Evolutionary conservation across 2,797 vertebrate species (phyloP).

Genomic region (Sebastolobus altivelis): DNA sequence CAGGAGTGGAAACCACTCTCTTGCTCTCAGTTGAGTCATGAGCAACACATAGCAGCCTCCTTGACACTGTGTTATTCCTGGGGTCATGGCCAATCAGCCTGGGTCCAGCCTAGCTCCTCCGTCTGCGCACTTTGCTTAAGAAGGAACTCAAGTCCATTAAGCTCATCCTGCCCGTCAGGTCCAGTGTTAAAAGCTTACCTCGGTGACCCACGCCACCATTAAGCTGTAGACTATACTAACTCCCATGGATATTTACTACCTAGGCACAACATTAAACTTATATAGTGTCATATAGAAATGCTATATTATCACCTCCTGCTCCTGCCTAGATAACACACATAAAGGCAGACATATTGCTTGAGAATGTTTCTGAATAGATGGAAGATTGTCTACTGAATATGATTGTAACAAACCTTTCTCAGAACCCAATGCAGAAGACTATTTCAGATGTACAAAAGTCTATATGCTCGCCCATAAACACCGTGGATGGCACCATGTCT

Average conservation of each 20-base stretch:
- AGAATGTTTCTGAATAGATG: slow-evolving; percentile 11
- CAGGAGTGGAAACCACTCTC: slow-evolving; percentile 19
- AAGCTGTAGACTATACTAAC: slow-evolving; percentile 64
- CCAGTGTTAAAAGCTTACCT: slow-evolving; percentile 73
- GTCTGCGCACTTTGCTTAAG: slow-evolving; percentile 63
- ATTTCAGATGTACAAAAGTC: no score
- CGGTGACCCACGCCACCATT: slow-evolving; percentile 69
- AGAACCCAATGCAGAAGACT: no score
- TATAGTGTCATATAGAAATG: slow-evolving; percentile 63
- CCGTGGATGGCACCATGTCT: no score
- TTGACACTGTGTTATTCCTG: slow-evolving; percentile 51
- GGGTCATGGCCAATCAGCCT: slow-evolving; percentile 59
- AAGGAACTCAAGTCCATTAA: slow-evolving; percentile 70
- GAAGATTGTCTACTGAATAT: no score
- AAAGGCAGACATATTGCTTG: slow-evolving; percentile 33
- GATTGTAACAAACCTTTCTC: no score
- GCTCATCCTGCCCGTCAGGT: slow-evolving; percentile 45
- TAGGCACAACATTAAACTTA: slow-evolving; percentile 62
- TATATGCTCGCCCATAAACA: no score
- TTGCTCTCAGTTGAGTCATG: slow-evolving; percentile 45
- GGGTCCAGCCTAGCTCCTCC: slow-evolving; percentile 31
- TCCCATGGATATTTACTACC: slow-evolving; percentile 67
- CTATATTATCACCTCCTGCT: slow-evolving; percentile 52
- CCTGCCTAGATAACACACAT: slow-evolving; percentile 27
- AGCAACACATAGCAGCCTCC: slow-evolving; percentile 45